Evolutionary conservation across 2,113 vertebrate species (phyloP).

Genomic region (Amphiprion percula): DNA sequence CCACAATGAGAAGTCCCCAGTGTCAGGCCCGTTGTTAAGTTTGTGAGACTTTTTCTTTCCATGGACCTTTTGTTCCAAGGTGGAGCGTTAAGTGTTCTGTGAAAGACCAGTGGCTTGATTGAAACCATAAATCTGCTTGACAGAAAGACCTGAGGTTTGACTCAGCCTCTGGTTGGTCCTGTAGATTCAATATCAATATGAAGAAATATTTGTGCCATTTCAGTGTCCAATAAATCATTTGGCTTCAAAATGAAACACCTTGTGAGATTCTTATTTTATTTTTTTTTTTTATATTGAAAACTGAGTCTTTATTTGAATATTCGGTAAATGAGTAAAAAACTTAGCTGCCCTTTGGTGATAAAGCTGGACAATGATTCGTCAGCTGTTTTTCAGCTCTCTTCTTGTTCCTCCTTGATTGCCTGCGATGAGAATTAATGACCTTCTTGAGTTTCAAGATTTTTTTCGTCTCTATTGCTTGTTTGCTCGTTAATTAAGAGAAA

Average conservation of each 20-base stretch:
- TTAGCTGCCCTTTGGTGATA: no score
- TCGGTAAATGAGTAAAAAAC: no score
- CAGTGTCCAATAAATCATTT: slow-evolving; percentile 10
- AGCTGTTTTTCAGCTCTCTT: no score
- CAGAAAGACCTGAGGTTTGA: slow-evolving; percentile 52
- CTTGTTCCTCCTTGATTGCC: background rate
- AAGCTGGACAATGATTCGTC: no score
- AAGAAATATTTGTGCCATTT: slow-evolving; percentile 23
- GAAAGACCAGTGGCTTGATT: slow-evolving; percentile 50
- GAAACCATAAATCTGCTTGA: slow-evolving; percentile 72
- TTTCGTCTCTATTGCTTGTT: background rate
- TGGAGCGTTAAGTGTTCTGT: slow-evolving; percentile 28
- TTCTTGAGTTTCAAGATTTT: background rate
- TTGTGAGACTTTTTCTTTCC: slow-evolving; percentile 39
- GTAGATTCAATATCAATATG: slow-evolving; percentile 49
- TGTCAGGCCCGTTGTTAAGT: slow-evolving; percentile 22
- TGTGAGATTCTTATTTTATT: background rate
- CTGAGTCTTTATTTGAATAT: no score
- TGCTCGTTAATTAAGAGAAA: background rate
- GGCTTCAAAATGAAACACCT: slow-evolving; percentile 28
- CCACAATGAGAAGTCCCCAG: background rate
- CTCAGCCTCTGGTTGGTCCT: slow-evolving; percentile 35
- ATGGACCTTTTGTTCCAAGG: slow-evolving; percentile 48
- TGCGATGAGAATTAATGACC: slow-evolving; percentile 1
- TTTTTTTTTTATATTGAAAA: no score